Evolutionary conservation across 2,888 invertebrate genomes (phyloP).

Genomic region (Cephus nigrinus): DNA sequence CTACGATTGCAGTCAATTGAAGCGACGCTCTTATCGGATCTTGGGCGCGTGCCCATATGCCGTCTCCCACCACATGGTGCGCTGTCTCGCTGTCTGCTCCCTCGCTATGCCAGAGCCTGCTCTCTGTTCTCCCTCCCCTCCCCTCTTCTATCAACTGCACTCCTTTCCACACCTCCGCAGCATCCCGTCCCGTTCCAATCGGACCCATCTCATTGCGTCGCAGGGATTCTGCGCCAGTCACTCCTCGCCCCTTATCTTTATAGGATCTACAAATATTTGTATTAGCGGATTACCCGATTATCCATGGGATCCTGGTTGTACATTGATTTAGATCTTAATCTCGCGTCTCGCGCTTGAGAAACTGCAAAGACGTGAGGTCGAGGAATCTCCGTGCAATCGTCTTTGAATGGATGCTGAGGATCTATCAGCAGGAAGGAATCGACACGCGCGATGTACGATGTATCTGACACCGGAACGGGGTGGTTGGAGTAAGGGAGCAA

Average conservation of each 20-base stretch:
- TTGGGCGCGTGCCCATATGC: conserved; percentile 60
- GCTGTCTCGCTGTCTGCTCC: neutral
- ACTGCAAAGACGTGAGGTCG: neutral
- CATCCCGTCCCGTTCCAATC: neutral
- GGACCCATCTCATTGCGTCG: neutral
- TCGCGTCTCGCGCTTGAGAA: neutral
- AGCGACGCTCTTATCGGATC: conserved; percentile 57
- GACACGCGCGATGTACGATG: conserved; percentile 18
- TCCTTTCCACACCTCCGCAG: conserved; percentile 13
- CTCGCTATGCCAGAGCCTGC: neutral
- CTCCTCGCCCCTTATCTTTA: conserved; percentile 25
- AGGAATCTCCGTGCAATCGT: neutral
- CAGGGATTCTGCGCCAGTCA: neutral
- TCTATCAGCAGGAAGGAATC: conserved; percentile 32
- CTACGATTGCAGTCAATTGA: conserved; percentile 60
- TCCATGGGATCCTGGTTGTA: conserved; percentile 52
- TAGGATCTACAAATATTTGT: conserved; percentile 52
- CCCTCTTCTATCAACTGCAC: neutral
- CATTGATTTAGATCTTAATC: conserved; percentile 19
- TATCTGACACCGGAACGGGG: conserved; percentile 13
- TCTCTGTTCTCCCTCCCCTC: neutral
- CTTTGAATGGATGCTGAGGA: neutral
- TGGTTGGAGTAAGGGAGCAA: conserved; percentile 28
- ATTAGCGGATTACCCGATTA: conserved; percentile 41
- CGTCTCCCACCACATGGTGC: conserved; percentile 36